Conservation (phyloP, 2,888 invertebrate genomes). For the Cerastoderma edule region DNA sequence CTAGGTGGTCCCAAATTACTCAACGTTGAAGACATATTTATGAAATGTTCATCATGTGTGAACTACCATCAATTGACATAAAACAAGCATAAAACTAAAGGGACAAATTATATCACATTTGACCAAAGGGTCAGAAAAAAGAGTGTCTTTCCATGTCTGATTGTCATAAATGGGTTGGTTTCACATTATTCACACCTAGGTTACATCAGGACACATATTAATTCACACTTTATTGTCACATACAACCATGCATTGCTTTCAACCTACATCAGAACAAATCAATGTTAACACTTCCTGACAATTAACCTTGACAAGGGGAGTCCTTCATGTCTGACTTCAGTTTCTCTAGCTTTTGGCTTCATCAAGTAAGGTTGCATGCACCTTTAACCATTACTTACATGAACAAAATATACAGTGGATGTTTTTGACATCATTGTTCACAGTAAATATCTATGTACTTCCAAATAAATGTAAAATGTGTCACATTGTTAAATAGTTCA, state of each 20-base stretch:
- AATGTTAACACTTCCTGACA: constrained; percentile 11
- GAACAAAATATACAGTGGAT: too few species aligned
- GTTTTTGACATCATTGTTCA: too few species aligned
- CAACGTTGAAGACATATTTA: background rate
- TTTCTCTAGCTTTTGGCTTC: too few species aligned
- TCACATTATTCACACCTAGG: constrained; percentile 22
- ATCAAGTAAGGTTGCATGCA: too few species aligned
- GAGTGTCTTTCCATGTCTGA: constrained; percentile 8
- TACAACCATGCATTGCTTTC: background rate
- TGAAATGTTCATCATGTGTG: background rate
- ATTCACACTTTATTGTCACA: constrained; percentile 14
- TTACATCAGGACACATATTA: constrained; percentile 25
- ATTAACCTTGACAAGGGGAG: background rate
- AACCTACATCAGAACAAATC: constrained; percentile 9
- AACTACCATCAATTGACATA: background rate
- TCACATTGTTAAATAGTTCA: too few species aligned
- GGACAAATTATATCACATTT: constrained; percentile 5
- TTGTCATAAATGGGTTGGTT: constrained; percentile 20
- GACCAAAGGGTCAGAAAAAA: background rate
- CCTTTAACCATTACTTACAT: too few species aligned
- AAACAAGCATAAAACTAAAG: background rate
- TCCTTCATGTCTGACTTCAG: constrained; percentile 12
- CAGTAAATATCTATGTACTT: too few species aligned
- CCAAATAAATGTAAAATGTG: too few species aligned
- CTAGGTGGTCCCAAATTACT: constrained; percentile 11